Evolutionary conservation across 2,797 vertebrate genomes (phyloP).

Genomic region (Lophotriccus pileatus): DNA sequence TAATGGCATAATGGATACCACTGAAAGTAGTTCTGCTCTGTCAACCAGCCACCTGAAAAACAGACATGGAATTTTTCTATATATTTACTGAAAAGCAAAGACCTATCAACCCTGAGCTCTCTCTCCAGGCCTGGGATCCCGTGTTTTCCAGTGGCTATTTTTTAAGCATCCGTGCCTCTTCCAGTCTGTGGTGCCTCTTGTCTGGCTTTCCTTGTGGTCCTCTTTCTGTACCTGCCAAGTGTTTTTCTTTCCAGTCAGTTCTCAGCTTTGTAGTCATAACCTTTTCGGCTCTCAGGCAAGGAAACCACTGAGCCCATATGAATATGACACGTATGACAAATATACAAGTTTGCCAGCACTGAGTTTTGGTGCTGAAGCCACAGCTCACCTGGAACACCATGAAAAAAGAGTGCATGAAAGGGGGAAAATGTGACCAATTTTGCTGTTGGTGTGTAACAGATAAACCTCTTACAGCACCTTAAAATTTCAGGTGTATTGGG

Average conservation of each 20-base stretch:
- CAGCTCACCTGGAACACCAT: background rate
- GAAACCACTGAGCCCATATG: background rate
- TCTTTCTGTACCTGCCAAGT: background rate
- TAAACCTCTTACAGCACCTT: background rate
- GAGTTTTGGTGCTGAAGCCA: background rate
- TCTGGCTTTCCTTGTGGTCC: background rate
- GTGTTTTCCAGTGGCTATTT: background rate
- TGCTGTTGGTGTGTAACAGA: fast-evolving
- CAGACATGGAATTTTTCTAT: background rate
- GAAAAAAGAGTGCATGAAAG: background rate
- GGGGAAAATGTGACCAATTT: background rate
- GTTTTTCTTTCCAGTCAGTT: background rate
- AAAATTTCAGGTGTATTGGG: background rate
- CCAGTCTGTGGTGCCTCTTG: background rate
- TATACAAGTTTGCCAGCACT: background rate
- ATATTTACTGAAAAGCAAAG: background rate
- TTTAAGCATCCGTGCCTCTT: background rate
- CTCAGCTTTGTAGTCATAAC: background rate
- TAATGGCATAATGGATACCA: background rate
- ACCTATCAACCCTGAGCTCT: background rate
- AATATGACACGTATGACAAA: background rate
- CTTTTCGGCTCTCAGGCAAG: background rate
- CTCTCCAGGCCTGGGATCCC: background rate
- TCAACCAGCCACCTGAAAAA: background rate
- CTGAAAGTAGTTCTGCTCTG: background rate